These are phyloP conservation scores for Patella caerulea DNA, from an alignment of 2,888 invertebrate species.

Conservation along the genomic window DNA sequence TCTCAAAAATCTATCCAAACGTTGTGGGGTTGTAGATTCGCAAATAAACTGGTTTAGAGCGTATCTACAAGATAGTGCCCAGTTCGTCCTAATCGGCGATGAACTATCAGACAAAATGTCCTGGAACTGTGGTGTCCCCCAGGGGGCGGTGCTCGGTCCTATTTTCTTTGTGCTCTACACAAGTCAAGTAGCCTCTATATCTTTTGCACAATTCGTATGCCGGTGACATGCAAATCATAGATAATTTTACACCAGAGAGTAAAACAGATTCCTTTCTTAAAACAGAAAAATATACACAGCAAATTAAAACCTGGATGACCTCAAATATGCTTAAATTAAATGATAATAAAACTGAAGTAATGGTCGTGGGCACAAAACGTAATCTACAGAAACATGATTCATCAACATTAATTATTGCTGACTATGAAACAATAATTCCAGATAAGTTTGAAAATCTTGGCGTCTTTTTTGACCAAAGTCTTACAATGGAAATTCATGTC, in stretches of 20 bases:
- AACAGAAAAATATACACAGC: too few species aligned
- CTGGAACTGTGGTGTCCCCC: slow-evolving; percentile 7
- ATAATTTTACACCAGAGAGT: slow-evolving; percentile 23
- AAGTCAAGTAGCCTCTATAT: background rate
- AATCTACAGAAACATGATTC: too few species aligned
- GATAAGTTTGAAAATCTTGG: slow-evolving; percentile 27
- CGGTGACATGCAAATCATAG: slow-evolving; percentile 31
- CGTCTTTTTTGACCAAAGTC: slow-evolving; percentile 21
- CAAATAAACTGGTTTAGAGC: slow-evolving; percentile 34
- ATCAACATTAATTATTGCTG: too few species aligned
- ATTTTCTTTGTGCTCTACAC: slow-evolving; percentile 25
- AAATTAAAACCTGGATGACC: too few species aligned
- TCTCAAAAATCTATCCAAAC: slow-evolving; percentile 15
- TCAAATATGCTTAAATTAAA: too few species aligned
- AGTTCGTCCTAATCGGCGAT: slow-evolving; percentile 19
- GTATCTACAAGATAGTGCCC: slow-evolving; percentile 27
- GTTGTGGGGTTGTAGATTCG: slow-evolving; percentile 22
- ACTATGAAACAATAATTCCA: too few species aligned
- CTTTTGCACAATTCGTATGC: slow-evolving; percentile 34
- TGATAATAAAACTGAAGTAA: too few species aligned
- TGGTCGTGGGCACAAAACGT: too few species aligned
- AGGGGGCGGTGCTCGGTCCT: slow-evolving; percentile 22
- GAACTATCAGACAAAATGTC: background rate
- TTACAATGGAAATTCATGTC: slow-evolving; percentile 25
- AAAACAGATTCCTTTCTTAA: too few species aligned